Percentiles rank a stretch among this genome's conserved stretches.
These are phyloP conservation scores for Lepilemur ruficaudatus DNA, from an alignment of 2,797 vertebrate genomes.

Conservation along the genomic window DNA sequence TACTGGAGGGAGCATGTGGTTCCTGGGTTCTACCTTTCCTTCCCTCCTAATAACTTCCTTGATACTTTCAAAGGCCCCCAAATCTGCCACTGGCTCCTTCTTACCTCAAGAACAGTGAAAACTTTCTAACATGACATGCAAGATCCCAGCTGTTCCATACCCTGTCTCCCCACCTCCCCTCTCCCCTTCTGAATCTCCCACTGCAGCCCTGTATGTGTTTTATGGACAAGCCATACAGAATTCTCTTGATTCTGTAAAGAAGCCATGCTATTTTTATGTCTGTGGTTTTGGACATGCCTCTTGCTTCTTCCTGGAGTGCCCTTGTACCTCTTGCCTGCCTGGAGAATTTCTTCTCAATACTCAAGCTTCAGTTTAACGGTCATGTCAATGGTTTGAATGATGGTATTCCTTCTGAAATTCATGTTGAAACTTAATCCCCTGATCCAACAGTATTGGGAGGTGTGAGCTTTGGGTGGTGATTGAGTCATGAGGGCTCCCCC, in stretches of 20 bases:
- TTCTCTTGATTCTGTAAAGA: not conserved
- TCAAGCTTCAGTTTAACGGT: not conserved
- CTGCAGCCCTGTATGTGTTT: fast-evolving
- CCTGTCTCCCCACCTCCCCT: not conserved
- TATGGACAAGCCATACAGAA: not conserved
- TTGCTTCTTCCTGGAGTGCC: not conserved
- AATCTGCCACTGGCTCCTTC: not conserved
- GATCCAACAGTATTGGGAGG: not conserved
- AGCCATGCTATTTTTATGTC: not conserved
- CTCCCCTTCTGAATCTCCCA: not conserved
- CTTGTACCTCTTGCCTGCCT: not conserved
- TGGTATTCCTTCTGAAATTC: not conserved
- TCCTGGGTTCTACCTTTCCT: not conserved
- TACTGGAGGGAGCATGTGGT: not conserved
- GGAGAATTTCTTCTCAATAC: not conserved
- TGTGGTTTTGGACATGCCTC: not conserved
- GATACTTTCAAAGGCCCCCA: not conserved
- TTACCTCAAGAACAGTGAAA: not conserved
- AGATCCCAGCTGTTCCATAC: not conserved
- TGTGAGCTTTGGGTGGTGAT: not conserved
- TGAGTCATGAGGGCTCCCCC: not conserved
- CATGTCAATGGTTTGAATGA: not conserved
- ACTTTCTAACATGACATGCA: not conserved
- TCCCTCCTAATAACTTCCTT: not conserved
- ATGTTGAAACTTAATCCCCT: not conserved